Evolutionary conservation across 2,888 invertebrate species (phyloP).

Genomic region (Diadegma fenestrale): DNA sequence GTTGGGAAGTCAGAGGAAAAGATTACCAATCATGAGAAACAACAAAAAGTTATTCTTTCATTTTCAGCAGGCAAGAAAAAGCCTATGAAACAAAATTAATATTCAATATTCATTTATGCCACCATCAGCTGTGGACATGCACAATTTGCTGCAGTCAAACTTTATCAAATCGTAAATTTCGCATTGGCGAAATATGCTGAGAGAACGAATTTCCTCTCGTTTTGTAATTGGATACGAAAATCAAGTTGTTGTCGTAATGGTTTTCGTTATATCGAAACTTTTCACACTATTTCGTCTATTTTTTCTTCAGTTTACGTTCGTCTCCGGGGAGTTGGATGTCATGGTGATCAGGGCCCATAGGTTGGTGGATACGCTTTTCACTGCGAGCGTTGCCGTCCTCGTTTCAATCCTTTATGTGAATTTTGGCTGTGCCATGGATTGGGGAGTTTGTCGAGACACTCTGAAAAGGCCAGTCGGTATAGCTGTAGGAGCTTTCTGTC

Average conservation of each 20-base stretch:
- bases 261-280: neutral
- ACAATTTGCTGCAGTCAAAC: neutral
- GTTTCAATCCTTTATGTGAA: conserved; percentile 94
- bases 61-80: too few relatives aligned
- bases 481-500: conserved; percentile 91
- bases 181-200: neutral
- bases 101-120: too few relatives aligned
- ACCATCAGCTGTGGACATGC: too few relatives aligned
- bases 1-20: too few relatives aligned
- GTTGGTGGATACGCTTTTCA: conserved; percentile 91
- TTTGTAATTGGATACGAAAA: neutral
- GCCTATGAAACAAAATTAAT: too few relatives aligned
- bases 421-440: conserved; percentile 95
- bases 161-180: neutral
- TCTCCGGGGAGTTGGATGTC: conserved; percentile 83
- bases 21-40: too few relatives aligned
- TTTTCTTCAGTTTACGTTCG: conserved; percentile 63
- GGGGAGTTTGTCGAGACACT: conserved; percentile 89
- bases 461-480: conserved; percentile 92
- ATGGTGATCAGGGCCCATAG: conserved; percentile 88
- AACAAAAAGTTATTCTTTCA: too few relatives aligned
- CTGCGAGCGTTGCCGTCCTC: conserved; percentile 90
- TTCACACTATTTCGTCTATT: neutral
- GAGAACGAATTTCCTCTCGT: neutral
- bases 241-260: neutral